Evolutionary conservation across 2,113 vertebrate genomes (phyloP), one percentile per base, ranked within the genome.

Genomic region (Geococcyx californianus): DNA sequence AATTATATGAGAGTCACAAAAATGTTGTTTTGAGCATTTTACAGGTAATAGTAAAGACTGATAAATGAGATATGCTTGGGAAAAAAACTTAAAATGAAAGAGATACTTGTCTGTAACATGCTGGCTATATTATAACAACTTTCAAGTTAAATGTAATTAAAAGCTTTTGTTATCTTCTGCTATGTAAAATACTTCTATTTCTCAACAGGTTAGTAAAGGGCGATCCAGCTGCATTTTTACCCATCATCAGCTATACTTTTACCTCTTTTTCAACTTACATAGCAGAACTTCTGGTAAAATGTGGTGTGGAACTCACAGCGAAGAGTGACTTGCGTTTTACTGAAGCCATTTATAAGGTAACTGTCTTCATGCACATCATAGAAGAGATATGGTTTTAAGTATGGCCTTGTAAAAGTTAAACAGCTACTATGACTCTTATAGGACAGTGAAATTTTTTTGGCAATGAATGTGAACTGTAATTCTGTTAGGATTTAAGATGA

Each of bases 271-370:
- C 99, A 38, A 97, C 98, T 21, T 95, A 97, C 16, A 91, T 99
- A 87, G 97, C 98, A 13, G 99, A 99, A 80, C 98, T 99, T 60
- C 90, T 99, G 31, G 94, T 99, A 31, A 97, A 97, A 21, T 96
- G 97, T 13, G 98, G 98, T 44, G 72, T 98, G 33, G 99, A 99
- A 81, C 97, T 99, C 33, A 95, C 97, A 16, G 98, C 98, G 68
- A 99, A 99, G 97, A 99, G 98, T 24, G 99, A 99, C 92, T 96
- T 99, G 56, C 98, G 99, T 84, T 99, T 99, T 89, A 97, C 98
- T 21, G 99, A 99, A 89, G 97, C 98, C 7, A 93, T 99, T 93
- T 99, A 99, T 91, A 99, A 99, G 99, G 99, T 99, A 98, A 56
- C 21, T 93, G 62, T 68, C 16, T 92, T 59, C 16, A 1, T 40